Evolutionary conservation across 2,888 invertebrate species (phyloP).

Genomic region (Drosophila rellima): DNA sequence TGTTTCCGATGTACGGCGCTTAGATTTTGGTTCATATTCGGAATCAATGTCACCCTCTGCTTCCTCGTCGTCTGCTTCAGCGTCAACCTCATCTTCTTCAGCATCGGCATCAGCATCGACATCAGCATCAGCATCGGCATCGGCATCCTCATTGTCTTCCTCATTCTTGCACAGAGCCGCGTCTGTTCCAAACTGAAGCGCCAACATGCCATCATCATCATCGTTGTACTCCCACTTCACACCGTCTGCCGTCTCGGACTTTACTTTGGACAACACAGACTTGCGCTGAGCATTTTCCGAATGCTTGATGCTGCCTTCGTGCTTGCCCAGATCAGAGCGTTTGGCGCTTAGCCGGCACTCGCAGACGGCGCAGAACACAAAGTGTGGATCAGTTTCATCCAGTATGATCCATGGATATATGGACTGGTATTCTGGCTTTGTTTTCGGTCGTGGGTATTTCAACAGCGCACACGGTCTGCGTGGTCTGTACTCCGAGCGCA

Average conservation of each 20-base stretch:
- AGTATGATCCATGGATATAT: conserved; percentile 77
- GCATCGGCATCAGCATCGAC: conserved; percentile 19
- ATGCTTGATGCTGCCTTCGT: conserved; percentile 78
- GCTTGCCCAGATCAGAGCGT: conserved; percentile 76
- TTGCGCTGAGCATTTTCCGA: conserved; percentile 76
- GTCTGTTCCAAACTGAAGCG: conserved; percentile 36
- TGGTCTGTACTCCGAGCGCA: conserved; percentile 75
- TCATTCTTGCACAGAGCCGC: conserved; percentile 38
- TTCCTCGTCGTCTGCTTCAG: conserved; percentile 24
- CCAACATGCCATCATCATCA: conserved; percentile 59
- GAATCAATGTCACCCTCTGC: conserved; percentile 24
- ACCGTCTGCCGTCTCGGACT: neutral
- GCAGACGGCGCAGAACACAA: conserved; percentile 75
- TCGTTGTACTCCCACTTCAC: conserved; percentile 77
- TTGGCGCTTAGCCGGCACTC: conserved; percentile 78
- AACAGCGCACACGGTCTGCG: conserved; percentile 71
- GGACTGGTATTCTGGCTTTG: conserved; percentile 72
- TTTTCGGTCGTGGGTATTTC: conserved; percentile 78
- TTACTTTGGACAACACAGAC: conserved; percentile 36
- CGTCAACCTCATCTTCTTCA: conserved; percentile 40
- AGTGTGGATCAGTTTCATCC: conserved; percentile 78
- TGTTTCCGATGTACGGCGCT: conserved; percentile 67
- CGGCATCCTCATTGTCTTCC: conserved; percentile 50
- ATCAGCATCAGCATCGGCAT: conserved; percentile 26
- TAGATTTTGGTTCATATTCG: conserved; percentile 56